Percentiles rank a stretch among this genome's conserved stretches.
phyloP scores from a whole-genome alignment of 2,113 vertebrate species.

The Macroglossus sobrinus region DNA sequence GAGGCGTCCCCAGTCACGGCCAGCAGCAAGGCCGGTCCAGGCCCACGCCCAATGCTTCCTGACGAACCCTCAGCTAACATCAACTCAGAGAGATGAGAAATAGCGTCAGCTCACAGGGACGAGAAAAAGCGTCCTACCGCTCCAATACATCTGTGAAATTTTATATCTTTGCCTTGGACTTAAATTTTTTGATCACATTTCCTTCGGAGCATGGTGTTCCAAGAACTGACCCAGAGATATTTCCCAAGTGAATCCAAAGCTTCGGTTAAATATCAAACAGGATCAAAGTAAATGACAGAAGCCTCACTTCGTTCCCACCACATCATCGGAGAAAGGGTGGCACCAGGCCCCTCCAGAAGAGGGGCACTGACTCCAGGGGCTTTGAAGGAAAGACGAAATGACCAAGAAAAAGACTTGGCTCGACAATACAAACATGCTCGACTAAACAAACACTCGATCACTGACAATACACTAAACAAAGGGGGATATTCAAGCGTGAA shows the following conservation, averaged over 20 bases:
- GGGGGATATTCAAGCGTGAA: background rate
- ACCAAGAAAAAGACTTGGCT: background rate
- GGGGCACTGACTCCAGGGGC: too few relatives aligned
- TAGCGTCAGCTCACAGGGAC: background rate
- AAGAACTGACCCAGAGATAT: background rate
- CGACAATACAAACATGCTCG: too few relatives aligned
- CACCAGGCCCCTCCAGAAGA: background rate
- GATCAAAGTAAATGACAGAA: background rate
- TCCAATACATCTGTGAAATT: background rate
- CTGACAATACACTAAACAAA: background rate
- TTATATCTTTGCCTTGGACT: background rate
- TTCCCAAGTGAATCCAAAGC: background rate
- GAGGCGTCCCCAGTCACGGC: background rate
- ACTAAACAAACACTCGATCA: background rate
- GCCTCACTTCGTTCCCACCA: background rate
- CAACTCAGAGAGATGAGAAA: background rate
- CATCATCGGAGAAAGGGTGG: background rate
- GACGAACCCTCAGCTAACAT: background rate
- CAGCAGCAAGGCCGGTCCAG: background rate
- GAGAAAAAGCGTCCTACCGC: background rate
- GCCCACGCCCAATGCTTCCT: background rate
- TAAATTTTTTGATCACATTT: background rate
- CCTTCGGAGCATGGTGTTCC: background rate
- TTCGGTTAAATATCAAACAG: background rate
- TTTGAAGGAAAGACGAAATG: background rate